Percentiles rank a stretch among this genome's conserved stretches.
Evolutionary conservation across 2,113 vertebrate species (phyloP).

Genomic region (Eulemur macaco): DNA sequence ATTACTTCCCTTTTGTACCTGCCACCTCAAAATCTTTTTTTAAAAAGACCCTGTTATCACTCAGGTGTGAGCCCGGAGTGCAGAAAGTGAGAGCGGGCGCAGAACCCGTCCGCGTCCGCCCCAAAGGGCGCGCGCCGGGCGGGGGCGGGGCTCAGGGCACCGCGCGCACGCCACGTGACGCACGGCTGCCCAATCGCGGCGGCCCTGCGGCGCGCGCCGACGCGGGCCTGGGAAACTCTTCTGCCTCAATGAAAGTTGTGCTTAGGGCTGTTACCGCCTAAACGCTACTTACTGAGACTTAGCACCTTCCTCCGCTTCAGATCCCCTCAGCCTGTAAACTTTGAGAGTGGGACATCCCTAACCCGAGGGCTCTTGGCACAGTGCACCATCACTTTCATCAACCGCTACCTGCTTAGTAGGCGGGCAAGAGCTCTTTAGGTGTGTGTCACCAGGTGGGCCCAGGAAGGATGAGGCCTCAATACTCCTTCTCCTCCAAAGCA

Average conservation of each 20-base stretch:
- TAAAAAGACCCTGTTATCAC: neutral
- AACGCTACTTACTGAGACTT: rapidly evolving
- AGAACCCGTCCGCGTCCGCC: rapidly evolving
- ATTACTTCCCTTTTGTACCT: neutral
- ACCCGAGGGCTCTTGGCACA: neutral
- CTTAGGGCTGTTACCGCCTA: neutral
- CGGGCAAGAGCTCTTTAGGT: neutral
- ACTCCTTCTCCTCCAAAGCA: neutral
- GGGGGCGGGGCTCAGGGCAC: neutral
- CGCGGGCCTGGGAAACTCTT: rapidly evolving
- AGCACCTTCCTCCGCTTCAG: too few relatives aligned
- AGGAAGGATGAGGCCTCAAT: neutral
- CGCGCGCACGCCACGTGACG: conserved; percentile 30
- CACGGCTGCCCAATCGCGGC: conserved; percentile 4
- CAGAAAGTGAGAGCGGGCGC: conserved; percentile 70
- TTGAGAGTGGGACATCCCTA: neutral
- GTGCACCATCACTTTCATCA: neutral
- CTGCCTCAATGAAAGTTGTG: neutral
- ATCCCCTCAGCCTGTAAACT: neutral
- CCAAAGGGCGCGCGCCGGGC: rapidly evolving
- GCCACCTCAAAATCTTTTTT: neutral
- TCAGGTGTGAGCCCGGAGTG: neutral
- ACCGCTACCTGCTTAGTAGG: neutral
- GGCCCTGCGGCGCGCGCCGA: neutral
- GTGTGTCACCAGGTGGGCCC: neutral